phyloP scores from a whole-genome alignment of 2,888 invertebrate genomes.

The Synanthedon tipuliformis region DNA sequence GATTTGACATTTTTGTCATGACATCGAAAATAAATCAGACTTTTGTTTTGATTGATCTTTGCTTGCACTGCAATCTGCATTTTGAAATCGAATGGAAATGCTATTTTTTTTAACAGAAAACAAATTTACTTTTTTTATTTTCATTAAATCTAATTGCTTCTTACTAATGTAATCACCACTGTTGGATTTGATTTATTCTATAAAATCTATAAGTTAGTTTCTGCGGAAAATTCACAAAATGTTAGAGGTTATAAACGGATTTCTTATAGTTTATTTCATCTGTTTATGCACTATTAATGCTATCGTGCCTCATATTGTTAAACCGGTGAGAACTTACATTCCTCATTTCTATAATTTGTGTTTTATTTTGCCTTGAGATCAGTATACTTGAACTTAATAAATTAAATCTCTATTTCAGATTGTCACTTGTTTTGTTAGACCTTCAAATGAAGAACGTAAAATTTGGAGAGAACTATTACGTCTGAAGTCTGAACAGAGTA shows the following conservation, averaged over 20 bases:
- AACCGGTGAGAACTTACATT: slow-evolving; percentile 52
- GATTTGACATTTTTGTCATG: too few species aligned
- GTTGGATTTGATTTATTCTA: too few species aligned
- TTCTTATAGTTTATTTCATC: slow-evolving; percentile 53
- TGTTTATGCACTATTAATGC: slow-evolving; percentile 56
- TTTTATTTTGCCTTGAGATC: background rate
- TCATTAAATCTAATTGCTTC: too few species aligned
- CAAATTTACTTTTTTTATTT: too few species aligned
- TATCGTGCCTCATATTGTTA: slow-evolving; percentile 51
- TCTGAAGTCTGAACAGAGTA: slow-evolving; percentile 57
- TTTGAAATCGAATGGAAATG: too few species aligned
- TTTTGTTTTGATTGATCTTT: too few species aligned
- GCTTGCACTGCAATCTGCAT: too few species aligned
- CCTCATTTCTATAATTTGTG: background rate
- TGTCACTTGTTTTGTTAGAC: slow-evolving; percentile 54
- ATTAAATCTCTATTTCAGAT: slow-evolving; percentile 40
- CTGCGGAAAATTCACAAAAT: slow-evolving; percentile 14
- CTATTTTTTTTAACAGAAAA: too few species aligned
- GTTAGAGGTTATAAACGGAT: slow-evolving; percentile 59
- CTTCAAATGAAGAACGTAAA: slow-evolving; percentile 49
- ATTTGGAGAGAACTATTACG: slow-evolving; percentile 43
- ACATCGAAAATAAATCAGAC: too few species aligned
- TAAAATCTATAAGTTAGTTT: too few species aligned
- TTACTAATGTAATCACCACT: too few species aligned
- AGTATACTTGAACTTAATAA: background rate